Evolutionary conservation across 2,888 invertebrate species (phyloP).

Genomic region (Philonicus albiceps): DNA sequence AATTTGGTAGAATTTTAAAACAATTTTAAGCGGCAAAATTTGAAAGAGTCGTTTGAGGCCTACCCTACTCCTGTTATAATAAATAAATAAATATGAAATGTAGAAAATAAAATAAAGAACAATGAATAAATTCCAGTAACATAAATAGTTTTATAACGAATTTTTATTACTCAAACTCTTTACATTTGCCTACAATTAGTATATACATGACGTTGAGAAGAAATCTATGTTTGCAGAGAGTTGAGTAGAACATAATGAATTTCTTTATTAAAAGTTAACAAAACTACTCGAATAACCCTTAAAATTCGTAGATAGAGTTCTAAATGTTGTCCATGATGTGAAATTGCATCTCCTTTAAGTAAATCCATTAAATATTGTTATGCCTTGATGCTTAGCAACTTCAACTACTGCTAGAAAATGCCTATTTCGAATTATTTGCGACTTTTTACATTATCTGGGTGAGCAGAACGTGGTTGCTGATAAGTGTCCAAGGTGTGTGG

Average conservation of each 20-base stretch:
- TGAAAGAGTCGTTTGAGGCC: too few species aligned
- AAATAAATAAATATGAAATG: too few species aligned
- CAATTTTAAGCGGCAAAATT: too few species aligned
- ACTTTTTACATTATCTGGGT: not conserved
- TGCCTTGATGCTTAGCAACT: not conserved
- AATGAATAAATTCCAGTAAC: not conserved
- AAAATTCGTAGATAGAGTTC: not conserved
- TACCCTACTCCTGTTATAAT: too few species aligned
- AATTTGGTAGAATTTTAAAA: too few species aligned
- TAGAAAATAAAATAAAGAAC: too few species aligned
- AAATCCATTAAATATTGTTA: not conserved
- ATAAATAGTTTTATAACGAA: not conserved
- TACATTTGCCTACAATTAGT: not conserved
- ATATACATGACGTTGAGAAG: slow-evolving; percentile 15
- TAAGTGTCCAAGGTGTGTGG: not conserved
- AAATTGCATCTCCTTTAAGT: not conserved
- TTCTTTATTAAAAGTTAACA: slow-evolving; percentile 35
- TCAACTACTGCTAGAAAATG: not conserved
- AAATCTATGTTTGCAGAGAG: not conserved
- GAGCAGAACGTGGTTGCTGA: not conserved
- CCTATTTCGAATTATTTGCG: not conserved
- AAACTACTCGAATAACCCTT: slow-evolving; percentile 3
- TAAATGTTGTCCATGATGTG: not conserved
- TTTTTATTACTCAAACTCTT: slow-evolving; percentile 12
- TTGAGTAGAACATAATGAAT: slow-evolving; percentile 23